Evolutionary conservation across 2,888 invertebrate genomes (phyloP).

Genomic region (Brenthis ino): DNA sequence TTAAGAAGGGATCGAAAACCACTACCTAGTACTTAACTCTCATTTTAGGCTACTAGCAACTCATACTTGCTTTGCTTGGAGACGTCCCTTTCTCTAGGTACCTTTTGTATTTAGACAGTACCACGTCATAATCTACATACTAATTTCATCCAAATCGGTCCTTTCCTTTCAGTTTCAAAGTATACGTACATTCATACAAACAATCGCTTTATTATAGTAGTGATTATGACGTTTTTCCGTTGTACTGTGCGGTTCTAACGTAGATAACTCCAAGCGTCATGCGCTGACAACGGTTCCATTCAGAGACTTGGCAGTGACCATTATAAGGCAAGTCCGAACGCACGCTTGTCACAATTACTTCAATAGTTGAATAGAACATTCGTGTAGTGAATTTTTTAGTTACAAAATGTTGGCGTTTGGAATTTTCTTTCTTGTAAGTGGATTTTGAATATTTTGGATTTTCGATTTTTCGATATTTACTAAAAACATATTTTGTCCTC

Average conservation of each 20-base stretch:
- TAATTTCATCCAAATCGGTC: background rate
- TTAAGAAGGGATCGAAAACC: too few species aligned
- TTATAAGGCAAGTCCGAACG: slow-evolving; percentile 7
- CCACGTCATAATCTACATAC: too few species aligned
- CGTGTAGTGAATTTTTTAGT: background rate
- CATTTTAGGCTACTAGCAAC: too few species aligned
- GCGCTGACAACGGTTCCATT: slow-evolving; percentile 16
- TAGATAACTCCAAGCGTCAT: slow-evolving; percentile 6
- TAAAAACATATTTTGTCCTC: too few species aligned
- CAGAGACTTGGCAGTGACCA: background rate
- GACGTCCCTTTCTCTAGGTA: too few species aligned
- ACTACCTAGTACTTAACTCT: too few species aligned
- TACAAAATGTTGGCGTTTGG: slow-evolving; percentile 10
- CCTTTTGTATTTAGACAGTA: too few species aligned
- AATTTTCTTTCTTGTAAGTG: slow-evolving; percentile 16
- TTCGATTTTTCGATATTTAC: too few species aligned
- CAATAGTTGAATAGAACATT: slow-evolving; percentile 2
- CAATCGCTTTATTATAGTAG: background rate
- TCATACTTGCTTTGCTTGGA: too few species aligned
- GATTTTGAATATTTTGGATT: too few species aligned
- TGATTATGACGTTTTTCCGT: background rate
- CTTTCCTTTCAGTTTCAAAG: too few species aligned
- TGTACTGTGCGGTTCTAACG: slow-evolving; percentile 3
- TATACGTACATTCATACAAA: background rate
- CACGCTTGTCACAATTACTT: slow-evolving; percentile 1